Base-by-base conservation (phyloP, 1,140 invertebrate species). In the Homarus americanus region DNA sequence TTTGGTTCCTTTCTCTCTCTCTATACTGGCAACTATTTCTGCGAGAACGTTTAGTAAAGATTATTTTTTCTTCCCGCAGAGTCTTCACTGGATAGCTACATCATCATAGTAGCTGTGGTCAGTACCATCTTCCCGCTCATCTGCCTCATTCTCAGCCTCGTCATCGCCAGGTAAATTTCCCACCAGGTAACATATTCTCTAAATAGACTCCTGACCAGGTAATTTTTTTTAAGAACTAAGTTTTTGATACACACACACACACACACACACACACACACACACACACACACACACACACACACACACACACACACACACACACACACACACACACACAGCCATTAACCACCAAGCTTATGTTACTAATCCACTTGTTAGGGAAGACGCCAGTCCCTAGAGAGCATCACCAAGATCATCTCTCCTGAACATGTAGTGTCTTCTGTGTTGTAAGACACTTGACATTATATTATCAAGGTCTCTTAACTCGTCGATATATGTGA, bases 71-170 rank as follows among this genome's bases (percentile, higher is more conserved):
- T 75, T 53, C 32, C 24, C 4, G 20, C 86, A 82, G 86, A 88
- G 86, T 24, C 72, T 58, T 1, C 34, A 58, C 58, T 88, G 53
- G 78, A 88, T 58, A 88, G 86, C 28, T 88, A 88, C 86, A 44
- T 88, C 49, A 88, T 88, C 75, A 88, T 88, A 24, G 76, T 88
- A 12, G 86, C 86, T 44, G 58, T 88, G 49, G 86, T 88, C 40
- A 80, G 86, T 40, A 88, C 86, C 34, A 72, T 88, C 38, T 82
- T 88, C 53, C 86, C 86, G 0, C 86, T 88, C 78, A 72, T 82
- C 58, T 88, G 78, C 53, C 72, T 82, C 76, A 82, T 88, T 41
- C 76, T 88, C 58, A 88, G 76, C 15, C 76, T 88, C 86, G 78
- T 88, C 63, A 79, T 88, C 9, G 86, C 86, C 76, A 82, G 86